Percentiles rank a stretch among this genome's conserved stretches.
Conservation (phyloP, 2,888 invertebrate species). For the Amphipoea lucens region DNA sequence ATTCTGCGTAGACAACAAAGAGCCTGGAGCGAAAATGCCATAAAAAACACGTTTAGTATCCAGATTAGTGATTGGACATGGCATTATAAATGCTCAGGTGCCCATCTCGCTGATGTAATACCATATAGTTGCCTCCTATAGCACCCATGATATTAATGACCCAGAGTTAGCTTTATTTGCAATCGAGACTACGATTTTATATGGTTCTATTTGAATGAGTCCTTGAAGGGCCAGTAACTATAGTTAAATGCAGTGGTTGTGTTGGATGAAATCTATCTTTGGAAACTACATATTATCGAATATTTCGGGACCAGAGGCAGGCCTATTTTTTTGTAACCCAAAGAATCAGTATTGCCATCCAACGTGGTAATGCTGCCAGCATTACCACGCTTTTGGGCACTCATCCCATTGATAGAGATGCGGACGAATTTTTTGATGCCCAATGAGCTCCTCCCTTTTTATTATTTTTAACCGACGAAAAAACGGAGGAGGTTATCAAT, state of each 20-base stretch:
- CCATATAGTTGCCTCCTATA: constrained; percentile 26
- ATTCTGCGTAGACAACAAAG: constrained; percentile 10
- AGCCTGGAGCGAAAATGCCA: constrained; percentile 38
- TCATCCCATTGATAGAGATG: too few relatives aligned
- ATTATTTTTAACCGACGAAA: too few relatives aligned
- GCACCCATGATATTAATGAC: constrained; percentile 31
- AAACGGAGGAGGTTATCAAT: too few relatives aligned
- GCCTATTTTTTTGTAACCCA: too few relatives aligned
- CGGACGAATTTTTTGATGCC: too few relatives aligned
- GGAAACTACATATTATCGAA: too few relatives aligned
- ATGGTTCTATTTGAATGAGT: constrained; percentile 17
- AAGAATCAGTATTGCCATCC: too few relatives aligned
- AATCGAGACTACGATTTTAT: constrained; percentile 26
- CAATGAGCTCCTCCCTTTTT: too few relatives aligned
- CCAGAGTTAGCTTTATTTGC: constrained; percentile 21
- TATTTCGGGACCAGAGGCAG: too few relatives aligned
- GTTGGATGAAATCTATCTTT: background rate
- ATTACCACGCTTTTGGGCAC: too few relatives aligned
- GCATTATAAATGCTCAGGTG: constrained; percentile 30
- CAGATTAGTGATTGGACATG: constrained; percentile 44
- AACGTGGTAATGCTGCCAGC: too few relatives aligned
- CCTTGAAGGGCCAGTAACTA: background rate
- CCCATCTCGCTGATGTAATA: constrained; percentile 39
- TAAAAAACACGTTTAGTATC: constrained; percentile 50
- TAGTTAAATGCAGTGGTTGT: constrained; percentile 1